Percentiles rank a stretch among this genome's conserved stretches.
phyloP scores from a whole-genome alignment of 2,797 vertebrate genomes.

The Anableps anableps region DNA sequence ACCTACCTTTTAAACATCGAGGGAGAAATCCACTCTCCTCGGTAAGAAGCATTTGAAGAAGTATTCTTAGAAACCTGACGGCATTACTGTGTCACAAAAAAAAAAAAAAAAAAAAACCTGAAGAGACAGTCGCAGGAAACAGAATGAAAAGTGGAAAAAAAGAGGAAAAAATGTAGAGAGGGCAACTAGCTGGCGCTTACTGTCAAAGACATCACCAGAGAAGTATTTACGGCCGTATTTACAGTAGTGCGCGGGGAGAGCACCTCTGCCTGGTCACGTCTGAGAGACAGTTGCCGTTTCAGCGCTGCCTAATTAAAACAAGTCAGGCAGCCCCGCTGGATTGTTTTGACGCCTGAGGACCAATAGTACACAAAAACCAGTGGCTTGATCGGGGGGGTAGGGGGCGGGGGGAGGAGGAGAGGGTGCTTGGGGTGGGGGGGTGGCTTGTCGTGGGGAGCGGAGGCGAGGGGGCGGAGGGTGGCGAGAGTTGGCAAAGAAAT shows the following conservation, averaged over 20 bases:
- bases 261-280: slow-evolving; percentile 96
- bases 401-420: slow-evolving; percentile 53
- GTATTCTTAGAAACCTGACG: slow-evolving; percentile 89
- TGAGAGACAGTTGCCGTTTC: slow-evolving; percentile 93
- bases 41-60: slow-evolving; percentile 93
- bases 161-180: slow-evolving; percentile 58
- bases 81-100: slow-evolving; percentile 85
- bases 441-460: slow-evolving; percentile 30
- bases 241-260: slow-evolving; percentile 84
- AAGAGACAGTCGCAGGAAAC: slow-evolving; percentile 78
- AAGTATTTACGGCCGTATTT: slow-evolving; percentile 98
- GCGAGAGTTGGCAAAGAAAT: slow-evolving; percentile 81
- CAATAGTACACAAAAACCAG: slow-evolving; percentile 94
- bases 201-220: slow-evolving; percentile 95
- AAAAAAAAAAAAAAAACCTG: slow-evolving; percentile 64
- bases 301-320: slow-evolving; percentile 97
- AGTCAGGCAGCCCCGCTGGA: slow-evolving; percentile 95
- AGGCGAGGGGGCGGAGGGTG: slow-evolving; percentile 74
- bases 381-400: slow-evolving; percentile 92
- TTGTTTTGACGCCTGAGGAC: slow-evolving; percentile 98
- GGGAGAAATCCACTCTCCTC: slow-evolving; percentile 89
- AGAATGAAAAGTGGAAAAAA: slow-evolving; percentile 80
- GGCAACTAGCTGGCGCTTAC: slow-evolving; percentile 90
- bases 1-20: slow-evolving; percentile 95
- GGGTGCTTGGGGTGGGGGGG: slow-evolving; percentile 16